Percentiles rank a stretch among this genome's conserved stretches.
These are phyloP conservation scores for Siniperca undulata DNA, from an alignment of 2,797 vertebrate genomes.

Conservation along the genomic window DNA sequence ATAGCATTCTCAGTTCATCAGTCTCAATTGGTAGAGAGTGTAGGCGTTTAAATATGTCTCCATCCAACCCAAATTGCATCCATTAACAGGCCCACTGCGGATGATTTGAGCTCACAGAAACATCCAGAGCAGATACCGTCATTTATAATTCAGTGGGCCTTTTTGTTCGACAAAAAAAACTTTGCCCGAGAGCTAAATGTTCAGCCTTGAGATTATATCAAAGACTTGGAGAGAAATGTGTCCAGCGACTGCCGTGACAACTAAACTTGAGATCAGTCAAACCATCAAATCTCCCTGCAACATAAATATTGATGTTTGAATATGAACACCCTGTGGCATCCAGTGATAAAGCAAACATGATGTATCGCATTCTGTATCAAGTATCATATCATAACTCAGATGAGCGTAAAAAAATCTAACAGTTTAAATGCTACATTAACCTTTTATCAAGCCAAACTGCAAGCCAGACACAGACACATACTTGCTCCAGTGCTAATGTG, in stretches of 20 bases:
- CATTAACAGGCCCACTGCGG: constrained; percentile 40
- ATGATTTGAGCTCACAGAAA: constrained; percentile 38
- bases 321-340: neutral
- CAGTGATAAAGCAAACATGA: constrained; percentile 29
- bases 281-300: constrained; percentile 10
- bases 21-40: constrained; percentile 36
- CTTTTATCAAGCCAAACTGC: constrained; percentile 40
- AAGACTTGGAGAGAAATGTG: neutral
- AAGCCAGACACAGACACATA: constrained; percentile 18
- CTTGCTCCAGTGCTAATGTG: constrained; percentile 30
- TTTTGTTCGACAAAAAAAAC: constrained; percentile 16
- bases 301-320: constrained; percentile 37
- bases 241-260: constrained; percentile 5
- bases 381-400: constrained; percentile 34
- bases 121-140: constrained; percentile 38
- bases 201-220: constrained; percentile 39
- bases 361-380: neutral
- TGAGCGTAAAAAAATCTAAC: constrained; percentile 17
- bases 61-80: constrained; percentile 53
- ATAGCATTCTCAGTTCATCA: constrained; percentile 35
- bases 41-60: constrained; percentile 56
- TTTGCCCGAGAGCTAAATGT: constrained; percentile 33
- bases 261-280: constrained; percentile 10
- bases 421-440: constrained; percentile 61
- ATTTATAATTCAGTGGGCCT: constrained; percentile 50